These are phyloP conservation scores for Sphenodon punctatus DNA, from an alignment of 2,797 vertebrate genomes.

Conservation along the genomic window DNA sequence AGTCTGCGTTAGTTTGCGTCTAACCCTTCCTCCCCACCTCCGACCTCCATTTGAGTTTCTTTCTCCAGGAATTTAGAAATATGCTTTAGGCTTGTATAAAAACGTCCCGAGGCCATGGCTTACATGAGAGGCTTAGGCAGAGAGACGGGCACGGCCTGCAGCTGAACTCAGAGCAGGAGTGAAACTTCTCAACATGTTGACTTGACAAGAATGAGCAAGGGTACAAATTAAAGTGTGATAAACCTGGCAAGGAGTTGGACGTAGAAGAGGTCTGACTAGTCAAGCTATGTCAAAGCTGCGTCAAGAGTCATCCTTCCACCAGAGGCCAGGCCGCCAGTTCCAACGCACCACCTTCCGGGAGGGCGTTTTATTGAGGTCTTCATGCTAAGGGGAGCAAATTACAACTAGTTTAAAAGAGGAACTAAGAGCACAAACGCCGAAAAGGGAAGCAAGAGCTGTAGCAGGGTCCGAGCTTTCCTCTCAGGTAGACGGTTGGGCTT, in stretches of 20 bases:
- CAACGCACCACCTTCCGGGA: rapidly evolving
- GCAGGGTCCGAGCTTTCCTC: neutral
- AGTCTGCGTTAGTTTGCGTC: no score
- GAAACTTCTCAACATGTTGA: no score
- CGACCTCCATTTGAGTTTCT: no score
- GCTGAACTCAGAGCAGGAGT: neutral
- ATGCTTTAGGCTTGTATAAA: no score
- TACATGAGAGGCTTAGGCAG: no score
- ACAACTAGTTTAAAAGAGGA: neutral
- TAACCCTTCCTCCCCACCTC: no score
- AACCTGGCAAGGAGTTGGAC: neutral
- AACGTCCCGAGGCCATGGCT: no score
- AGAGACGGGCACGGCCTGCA: no score
- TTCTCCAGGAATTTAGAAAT: no score
- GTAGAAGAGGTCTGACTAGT: rapidly evolving
- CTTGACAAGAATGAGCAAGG: no score
- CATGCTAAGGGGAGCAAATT: neutral
- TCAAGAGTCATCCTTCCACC: neutral
- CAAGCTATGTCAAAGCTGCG: neutral
- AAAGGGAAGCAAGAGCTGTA: neutral
- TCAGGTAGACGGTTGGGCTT: no score
- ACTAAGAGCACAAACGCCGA: neutral
- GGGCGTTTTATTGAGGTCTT: neutral
- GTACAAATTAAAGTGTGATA: no score
- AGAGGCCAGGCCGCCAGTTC: rapidly evolving